Conservation (phyloP, 2,888 invertebrate species). For the Epicampocera succincta region DNA sequence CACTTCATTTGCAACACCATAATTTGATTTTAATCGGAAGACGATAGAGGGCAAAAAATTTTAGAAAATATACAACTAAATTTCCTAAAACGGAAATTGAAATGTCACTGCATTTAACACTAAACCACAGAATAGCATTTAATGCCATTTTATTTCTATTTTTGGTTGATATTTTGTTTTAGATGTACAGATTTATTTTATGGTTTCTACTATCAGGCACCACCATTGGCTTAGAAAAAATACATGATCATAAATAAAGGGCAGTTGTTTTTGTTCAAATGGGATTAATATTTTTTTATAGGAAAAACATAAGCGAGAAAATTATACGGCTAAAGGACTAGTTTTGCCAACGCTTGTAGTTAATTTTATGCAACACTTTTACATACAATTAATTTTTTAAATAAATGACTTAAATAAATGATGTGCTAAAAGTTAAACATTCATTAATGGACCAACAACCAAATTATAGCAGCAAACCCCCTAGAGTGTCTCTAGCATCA, state of each 20-base stretch:
- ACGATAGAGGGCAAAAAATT: slow-evolving; percentile 19
- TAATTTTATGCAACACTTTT: no score
- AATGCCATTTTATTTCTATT: slow-evolving; percentile 54
- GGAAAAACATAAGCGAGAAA: no score
- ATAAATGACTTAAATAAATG: no score
- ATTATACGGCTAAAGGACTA: no score
- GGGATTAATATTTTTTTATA: no score
- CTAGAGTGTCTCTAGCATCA: no score
- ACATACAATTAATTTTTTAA: no score
- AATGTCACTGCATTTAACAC: slow-evolving; percentile 67
- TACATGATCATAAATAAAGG: slow-evolving; percentile 47
- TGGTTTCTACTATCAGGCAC: not conserved
- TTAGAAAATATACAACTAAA: slow-evolving; percentile 49
- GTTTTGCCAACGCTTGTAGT: no score
- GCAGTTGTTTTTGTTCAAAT: not conserved
- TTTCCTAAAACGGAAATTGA: slow-evolving; percentile 67
- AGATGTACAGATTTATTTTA: slow-evolving; percentile 11
- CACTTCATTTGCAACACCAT: slow-evolving; percentile 15
- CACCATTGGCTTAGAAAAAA: slow-evolving; percentile 21
- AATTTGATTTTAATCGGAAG: slow-evolving; percentile 52
- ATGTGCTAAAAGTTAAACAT: no score
- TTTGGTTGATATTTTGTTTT: slow-evolving; percentile 38
- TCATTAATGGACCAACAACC: no score
- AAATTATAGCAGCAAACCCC: no score
- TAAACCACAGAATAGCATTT: slow-evolving; percentile 62